Percentiles rank a stretch among this genome's conserved stretches.
These are phyloP conservation scores for Phalacrocorax brasilianus DNA, from an alignment of 2,113 vertebrate genomes.

Conservation along the genomic window DNA sequence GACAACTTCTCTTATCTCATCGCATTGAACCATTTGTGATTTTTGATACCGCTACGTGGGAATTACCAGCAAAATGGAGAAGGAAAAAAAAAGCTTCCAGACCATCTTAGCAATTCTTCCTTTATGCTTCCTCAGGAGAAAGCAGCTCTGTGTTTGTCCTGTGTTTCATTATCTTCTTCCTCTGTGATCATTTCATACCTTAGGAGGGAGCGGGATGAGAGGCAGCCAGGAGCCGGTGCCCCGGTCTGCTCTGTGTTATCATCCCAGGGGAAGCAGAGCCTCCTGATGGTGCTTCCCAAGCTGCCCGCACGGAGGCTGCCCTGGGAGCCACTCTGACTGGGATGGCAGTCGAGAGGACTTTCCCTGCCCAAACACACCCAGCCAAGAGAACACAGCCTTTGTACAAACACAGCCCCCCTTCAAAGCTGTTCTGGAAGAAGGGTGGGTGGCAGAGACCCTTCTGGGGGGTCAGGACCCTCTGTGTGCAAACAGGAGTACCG, in stretches of 20 bases:
- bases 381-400: no score
- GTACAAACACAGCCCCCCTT: neutral
- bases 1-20: neutral
- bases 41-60: neutral
- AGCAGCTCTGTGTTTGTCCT: neutral
- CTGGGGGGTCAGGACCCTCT: fast-evolving
- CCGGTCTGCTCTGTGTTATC: fast-evolving
- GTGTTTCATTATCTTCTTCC: neutral
- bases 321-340: fast-evolving
- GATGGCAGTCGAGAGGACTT: fast-evolving
- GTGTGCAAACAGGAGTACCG: fast-evolving
- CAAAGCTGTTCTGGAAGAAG: neutral
- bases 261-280: fast-evolving
- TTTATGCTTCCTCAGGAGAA: neutral
- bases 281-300: fast-evolving
- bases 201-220: fast-evolving
- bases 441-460: fast-evolving
- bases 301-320: fast-evolving
- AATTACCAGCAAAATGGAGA: neutral
- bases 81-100: neutral
- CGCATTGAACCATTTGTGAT: neutral
- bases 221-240: neutral
- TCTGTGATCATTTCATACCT: fast-evolving
- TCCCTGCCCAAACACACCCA: neutral
- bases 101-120: neutral